A percentile compares a stretch with the other conserved stretches of the same genome.
Conservation (phyloP, 2,888 invertebrate genomes). For the Lasioglossum zephyrum region DNA sequence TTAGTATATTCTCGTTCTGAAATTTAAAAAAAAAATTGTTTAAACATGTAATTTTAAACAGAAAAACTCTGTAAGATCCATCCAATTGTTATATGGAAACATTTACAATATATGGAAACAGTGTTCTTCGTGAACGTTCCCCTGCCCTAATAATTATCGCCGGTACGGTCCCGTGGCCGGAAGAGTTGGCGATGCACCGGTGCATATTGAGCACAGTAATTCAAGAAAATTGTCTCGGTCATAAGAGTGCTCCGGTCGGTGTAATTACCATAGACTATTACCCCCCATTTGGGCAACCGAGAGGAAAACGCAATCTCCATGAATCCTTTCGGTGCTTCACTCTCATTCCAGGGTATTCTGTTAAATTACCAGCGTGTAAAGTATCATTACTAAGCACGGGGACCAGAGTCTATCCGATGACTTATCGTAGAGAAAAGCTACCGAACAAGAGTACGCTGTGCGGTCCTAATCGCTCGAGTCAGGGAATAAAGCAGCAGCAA, state of each 20-base stretch:
- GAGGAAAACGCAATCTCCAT: slow-evolving; percentile 2
- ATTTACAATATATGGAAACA: too few species aligned
- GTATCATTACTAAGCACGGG: slow-evolving; percentile 36
- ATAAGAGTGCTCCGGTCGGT: background rate
- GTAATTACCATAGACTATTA: slow-evolving; percentile 15
- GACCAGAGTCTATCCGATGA: slow-evolving; percentile 20
- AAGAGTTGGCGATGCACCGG: background rate
- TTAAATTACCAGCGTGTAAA: slow-evolving; percentile 43
- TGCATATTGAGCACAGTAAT: slow-evolving; percentile 19
- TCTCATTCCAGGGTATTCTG: slow-evolving; percentile 12
- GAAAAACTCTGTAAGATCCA: too few species aligned
- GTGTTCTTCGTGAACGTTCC: too few species aligned
- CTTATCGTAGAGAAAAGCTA: background rate
- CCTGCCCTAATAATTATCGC: background rate
- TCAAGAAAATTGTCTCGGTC: slow-evolving; percentile 5
- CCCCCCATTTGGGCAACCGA: background rate
- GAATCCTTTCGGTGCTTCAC: slow-evolving; percentile 21
- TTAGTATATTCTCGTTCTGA: background rate
- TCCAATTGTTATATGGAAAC: too few species aligned
- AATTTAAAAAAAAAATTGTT: too few species aligned
- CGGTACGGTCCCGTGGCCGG: background rate
- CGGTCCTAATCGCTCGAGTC: background rate
- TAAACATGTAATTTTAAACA: too few species aligned
- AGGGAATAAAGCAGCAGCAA: background rate
- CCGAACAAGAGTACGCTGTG: background rate